Percentiles rank a stretch among this genome's conserved stretches.
Evolutionary conservation across 30 jellyfish, hydroid and myxozoan species (phyloP).

Genomic region (Rhopilema esculentum): DNA sequence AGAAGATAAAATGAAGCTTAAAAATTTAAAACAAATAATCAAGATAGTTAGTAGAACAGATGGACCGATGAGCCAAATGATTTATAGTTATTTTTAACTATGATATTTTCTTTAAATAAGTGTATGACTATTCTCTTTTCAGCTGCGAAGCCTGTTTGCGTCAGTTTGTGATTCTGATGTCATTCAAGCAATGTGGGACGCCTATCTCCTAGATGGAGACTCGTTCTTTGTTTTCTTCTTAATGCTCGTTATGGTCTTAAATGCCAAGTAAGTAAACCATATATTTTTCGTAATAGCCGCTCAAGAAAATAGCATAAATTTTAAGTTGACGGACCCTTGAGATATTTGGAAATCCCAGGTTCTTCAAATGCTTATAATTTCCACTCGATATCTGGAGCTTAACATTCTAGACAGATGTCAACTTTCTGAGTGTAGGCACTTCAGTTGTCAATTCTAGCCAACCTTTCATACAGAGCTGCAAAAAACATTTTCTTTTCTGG

Average conservation of each 20-base stretch:
- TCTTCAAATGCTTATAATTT: no score
- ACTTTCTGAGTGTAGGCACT: no score
- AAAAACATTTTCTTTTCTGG: no score
- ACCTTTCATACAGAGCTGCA: no score
- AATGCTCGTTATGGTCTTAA: conserved; percentile 96
- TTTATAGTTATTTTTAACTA: no score
- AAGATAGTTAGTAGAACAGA: no score
- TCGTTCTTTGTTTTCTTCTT: conserved; percentile 91
- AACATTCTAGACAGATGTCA: no score
- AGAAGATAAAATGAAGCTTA: no score
- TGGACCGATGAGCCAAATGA: no score
- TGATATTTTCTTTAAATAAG: neutral
- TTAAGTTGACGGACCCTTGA: neutral
- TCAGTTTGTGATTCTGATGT: conserved; percentile 89
- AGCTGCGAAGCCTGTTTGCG: conserved; percentile 97
- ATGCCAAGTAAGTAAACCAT: conserved; percentile 90
- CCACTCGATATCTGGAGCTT: no score
- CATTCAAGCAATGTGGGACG: conserved; percentile 98
- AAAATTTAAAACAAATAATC: no score
- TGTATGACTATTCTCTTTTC: conserved; percentile 12
- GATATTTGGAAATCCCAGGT: neutral
- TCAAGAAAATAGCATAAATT: neutral
- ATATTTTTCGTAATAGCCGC: neutral
- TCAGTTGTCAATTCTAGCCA: no score
- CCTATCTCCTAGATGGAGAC: conserved; percentile 87